A percentile compares a stretch with the other conserved stretches of the same genome.
Evolutionary conservation across 2,888 invertebrate genomes (phyloP).

Genomic region (Oeneis ivallda): DNA sequence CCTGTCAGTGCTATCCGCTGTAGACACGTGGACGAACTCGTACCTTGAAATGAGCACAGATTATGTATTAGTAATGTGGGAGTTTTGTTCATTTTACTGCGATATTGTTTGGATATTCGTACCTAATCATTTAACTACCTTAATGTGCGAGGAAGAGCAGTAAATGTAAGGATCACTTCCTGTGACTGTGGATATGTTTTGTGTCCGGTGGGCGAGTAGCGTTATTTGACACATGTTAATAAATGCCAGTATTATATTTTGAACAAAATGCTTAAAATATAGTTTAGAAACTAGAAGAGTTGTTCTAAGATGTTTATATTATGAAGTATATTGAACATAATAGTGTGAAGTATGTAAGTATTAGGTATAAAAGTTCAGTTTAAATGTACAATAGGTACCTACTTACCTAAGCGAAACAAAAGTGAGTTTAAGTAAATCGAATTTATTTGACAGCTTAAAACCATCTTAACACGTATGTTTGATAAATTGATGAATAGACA

Average conservation of each 20-base stretch:
- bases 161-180: not conserved
- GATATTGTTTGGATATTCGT: not conserved
- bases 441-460: no score
- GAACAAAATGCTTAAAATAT: not conserved
- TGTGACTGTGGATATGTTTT: not conserved
- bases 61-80: no score
- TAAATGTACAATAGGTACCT: not conserved
- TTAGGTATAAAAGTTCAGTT: not conserved
- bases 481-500: no score
- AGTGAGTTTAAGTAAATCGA: no score
- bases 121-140: no score
- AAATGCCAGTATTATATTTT: constrained; percentile 11
- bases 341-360: not conserved
- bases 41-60: no score
- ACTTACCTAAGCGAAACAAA: no score
- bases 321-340: not conserved
- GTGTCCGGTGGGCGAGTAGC: not conserved
- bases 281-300: not conserved
- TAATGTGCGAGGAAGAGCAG: no score
- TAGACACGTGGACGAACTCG: no score
- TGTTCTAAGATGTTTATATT: not conserved
- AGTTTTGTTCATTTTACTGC: no score
- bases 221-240: not conserved
- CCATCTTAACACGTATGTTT: no score
- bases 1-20: no score